Conservation (phyloP, 2,113 vertebrate genomes). For the Chloropsis hardwickii region DNA sequence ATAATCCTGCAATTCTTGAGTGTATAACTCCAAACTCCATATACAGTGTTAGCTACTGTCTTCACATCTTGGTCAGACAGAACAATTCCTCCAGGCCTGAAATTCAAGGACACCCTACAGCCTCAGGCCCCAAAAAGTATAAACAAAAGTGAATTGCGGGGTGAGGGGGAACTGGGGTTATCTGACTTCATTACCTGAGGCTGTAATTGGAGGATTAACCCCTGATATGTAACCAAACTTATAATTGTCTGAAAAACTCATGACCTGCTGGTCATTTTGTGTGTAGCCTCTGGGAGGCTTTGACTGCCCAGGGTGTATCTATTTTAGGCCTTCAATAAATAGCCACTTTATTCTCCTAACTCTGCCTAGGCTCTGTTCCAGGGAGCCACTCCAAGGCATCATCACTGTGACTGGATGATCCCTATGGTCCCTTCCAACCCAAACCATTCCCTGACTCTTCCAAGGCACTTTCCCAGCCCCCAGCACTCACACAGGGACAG, state of each 20-base stretch:
- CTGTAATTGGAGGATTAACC: background rate
- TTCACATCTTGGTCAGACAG: background rate
- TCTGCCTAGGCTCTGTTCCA: background rate
- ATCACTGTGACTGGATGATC: background rate
- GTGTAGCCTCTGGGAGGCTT: too few relatives aligned
- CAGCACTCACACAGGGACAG: fast-evolving
- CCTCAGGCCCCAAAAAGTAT: background rate
- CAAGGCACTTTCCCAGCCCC: background rate
- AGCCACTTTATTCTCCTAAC: background rate
- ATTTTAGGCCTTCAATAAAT: background rate
- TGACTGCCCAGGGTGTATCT: background rate
- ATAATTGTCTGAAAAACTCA: fast-evolving
- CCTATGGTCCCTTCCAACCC: background rate
- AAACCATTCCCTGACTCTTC: background rate
- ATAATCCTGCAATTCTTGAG: background rate
- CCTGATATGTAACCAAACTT: too few relatives aligned
- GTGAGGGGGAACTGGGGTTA: fast-evolving
- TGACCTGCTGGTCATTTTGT: fast-evolving
- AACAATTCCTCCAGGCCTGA: background rate
- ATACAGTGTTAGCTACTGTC: background rate
- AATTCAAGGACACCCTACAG: too few relatives aligned
- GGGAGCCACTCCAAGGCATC: background rate
- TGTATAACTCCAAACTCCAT: background rate
- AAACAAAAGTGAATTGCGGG: background rate
- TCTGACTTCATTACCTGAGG: background rate